Base-by-base conservation (phyloP, 1,140 invertebrate species). In the Saccostrea cuccullata region DNA sequence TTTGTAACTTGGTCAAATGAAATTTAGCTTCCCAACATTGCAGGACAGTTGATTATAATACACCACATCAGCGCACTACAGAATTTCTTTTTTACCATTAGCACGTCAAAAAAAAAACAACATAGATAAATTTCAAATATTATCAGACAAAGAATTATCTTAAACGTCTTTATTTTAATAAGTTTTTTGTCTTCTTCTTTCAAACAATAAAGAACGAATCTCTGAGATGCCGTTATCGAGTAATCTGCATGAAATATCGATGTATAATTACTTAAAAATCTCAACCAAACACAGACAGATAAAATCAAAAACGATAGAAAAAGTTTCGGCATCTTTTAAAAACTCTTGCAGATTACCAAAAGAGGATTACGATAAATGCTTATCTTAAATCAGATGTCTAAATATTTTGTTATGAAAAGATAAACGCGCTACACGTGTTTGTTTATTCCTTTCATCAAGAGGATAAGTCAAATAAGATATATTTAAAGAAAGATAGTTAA, bases 401-500 rank as follows among this genome's bases (percentile, higher is more conserved):
- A 77, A 77, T 77, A 77, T 77, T 77, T 36, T 77, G 70, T 26
- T 77, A 30, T 77, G 70, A 77, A 77, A 77, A 77, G 70, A 77
- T 77, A 77, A 77, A 77, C 23, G 23, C 70, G 26, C 70, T 36
- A 77, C 70, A 30, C 70, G 11, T 77, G 70, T 77, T 77, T 77
- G 70, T 30, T 77, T 77, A 77, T 77, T 77, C 70, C 70, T 77
- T 77, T 30, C 26, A 77, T 30, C 26, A 77, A 12, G 15, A 11
- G 70, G 70, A 77, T 77, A 77, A 77, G 26, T 26, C 30, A 77
- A 77, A 77, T 26, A 77, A 77, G 70, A 77, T 77, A 36, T 77
- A 77, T 77, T 77, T 77, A 77, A 77, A 17, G 70, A 77, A 11
- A 77, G 70, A 77, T 77, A 77, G 26, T 77, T 26, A 77, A 77